Base-by-base conservation (phyloP, 2,797 vertebrate genomes). In the Pseudochirops corinnae region DNA sequence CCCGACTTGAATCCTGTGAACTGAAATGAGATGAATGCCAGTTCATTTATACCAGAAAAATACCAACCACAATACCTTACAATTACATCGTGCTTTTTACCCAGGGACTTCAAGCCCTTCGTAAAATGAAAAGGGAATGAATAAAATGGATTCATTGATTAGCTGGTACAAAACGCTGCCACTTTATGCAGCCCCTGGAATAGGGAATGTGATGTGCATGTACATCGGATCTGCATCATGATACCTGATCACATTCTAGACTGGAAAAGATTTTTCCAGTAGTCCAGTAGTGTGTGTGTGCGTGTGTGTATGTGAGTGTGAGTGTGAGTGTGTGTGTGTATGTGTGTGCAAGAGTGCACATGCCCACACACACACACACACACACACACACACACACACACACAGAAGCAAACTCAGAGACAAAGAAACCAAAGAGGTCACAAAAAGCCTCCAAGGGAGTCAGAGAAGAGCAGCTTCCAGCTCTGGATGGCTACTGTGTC, bases 11-110 rank as follows among this genome's bases (percentile, higher is more conserved):
- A 29, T 14, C 10, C n/a, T 4, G 53, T 11, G n/a, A 29, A 50
- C 92, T 55, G 60, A 94, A 92, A 92, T 53, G 91, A 55, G 67
- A 56, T 92, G 55, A 33, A 55, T 87, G 55, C 74, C 91, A 90
- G 52, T 21, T 52, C 58, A 46, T 90, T 52, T 46, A 0, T 33
- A 55, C 18, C 6, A 29, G 56, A 60, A 3, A 4, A 39, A 46
- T 33, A 29, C 57, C 39, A 28, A 90, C 56, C 90, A 90, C 13
- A 1, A 52, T 2, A 56, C 92, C 91, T 56, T 56, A 0, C 29
- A 58, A 50, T 93, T 28, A 93, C 10, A 39, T 0, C 52, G 57
- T 53, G 6, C 57, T 96, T 93, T 56, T 11, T 46, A 55, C 33
- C 50, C 93, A 52, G 60, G n/a, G 67, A 57, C 39, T 18, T 26